phyloP scores from a whole-genome alignment of 2,113 vertebrate species.

The Tretioscincus oriximinensis region DNA sequence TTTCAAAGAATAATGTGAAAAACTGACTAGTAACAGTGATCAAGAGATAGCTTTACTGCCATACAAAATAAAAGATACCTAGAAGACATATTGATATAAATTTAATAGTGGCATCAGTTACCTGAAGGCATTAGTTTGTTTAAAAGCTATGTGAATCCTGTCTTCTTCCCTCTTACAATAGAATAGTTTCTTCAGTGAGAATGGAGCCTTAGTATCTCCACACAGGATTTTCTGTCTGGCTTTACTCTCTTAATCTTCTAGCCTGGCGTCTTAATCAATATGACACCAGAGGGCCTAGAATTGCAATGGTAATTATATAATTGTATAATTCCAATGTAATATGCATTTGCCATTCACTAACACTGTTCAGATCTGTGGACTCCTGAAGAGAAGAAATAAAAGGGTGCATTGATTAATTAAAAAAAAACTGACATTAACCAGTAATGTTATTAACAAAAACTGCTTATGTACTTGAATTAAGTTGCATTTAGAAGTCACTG shows the following conservation, averaged over 20 bases:
- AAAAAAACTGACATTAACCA: neutral
- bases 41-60: neutral
- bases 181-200: too few relatives aligned
- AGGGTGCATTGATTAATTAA: neutral
- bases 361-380: neutral
- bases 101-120: too few relatives aligned
- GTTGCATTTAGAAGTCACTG: neutral
- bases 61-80: neutral
- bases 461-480: neutral
- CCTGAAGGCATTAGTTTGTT: too few relatives aligned
- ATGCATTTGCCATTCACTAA: neutral
- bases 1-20: neutral
- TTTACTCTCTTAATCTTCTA: too few relatives aligned
- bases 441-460: neutral
- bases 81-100: neutral
- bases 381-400: neutral
- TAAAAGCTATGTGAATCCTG: too few relatives aligned
- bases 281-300: too few relatives aligned
- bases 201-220: too few relatives aligned
- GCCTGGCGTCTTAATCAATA: too few relatives aligned
- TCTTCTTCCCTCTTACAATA: too few relatives aligned
- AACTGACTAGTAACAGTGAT: neutral
- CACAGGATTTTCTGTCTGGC: too few relatives aligned
- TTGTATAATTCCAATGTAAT: too few relatives aligned
- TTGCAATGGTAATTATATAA: too few relatives aligned